phyloP scores from a whole-genome alignment of 2,113 vertebrate genomes.

The Bubo bubo region DNA sequence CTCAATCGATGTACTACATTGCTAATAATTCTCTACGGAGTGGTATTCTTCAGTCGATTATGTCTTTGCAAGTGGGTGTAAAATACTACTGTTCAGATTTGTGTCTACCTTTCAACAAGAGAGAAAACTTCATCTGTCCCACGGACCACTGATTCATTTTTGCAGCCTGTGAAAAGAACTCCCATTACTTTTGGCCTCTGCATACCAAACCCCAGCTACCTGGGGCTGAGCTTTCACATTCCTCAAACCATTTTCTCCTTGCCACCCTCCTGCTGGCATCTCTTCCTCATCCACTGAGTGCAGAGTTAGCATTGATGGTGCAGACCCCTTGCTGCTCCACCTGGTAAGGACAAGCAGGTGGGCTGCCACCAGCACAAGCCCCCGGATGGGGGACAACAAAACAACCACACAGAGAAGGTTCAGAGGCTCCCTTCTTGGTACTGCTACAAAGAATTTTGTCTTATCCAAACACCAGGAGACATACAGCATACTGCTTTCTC shows the following conservation, averaged over 20 bases:
- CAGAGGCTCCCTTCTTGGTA: not conserved
- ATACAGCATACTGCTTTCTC: not conserved
- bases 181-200: not conserved
- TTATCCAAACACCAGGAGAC: not conserved
- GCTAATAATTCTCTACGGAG: not conserved
- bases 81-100: conserved; percentile 9
- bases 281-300: not conserved
- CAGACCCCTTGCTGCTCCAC: not conserved
- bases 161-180: not conserved
- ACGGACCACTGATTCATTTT: not conserved
- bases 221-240: not conserved
- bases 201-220: not conserved
- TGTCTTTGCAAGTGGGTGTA: not conserved
- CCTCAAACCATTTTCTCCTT: not conserved
- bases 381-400: rapidly evolving
- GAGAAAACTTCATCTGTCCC: not conserved
- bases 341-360: not conserved
- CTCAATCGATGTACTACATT: not conserved
- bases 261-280: not conserved
- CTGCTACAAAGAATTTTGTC: not conserved
- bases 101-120: not conserved
- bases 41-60: not conserved
- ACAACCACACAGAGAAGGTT: not conserved
- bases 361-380: not conserved
- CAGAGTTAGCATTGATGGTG: not conserved